Evolutionary conservation across 2,888 invertebrate genomes (phyloP), one percentile per base, ranked within the genome.

Genomic region (Chorisops tibialis): DNA sequence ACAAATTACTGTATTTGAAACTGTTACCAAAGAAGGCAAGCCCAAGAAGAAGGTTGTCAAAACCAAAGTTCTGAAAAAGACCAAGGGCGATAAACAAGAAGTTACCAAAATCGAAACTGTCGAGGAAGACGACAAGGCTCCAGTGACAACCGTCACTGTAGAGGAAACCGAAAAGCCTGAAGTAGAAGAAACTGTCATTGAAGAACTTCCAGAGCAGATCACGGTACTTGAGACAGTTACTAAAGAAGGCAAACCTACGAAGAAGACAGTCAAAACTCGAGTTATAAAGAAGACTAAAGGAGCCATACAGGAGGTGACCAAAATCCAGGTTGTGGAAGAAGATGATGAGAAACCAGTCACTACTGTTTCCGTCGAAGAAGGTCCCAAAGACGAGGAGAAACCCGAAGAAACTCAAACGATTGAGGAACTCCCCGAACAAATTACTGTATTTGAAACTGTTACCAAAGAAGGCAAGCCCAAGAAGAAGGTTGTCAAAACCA

Each of bases 201-300:
- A 74, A 66, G 74, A 75, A 69, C 51, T 73, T 38, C 74, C 74
- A 6, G 76, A 77, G 63, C 5, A 68, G 63, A 59, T 69, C 1
- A 74, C 74, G 1, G 72, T 73, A 65, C 74, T 79, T 62, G 72
- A 72, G 51, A 76, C 77, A 66, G 75, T 75, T 19, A 62, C 50
- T 14, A 48, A 51, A 35, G 61, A 62, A 41, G 64, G 64, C 2
- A 76, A 73, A 56, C 67, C 73, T 18, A 69, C 43, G 67, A 74
- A 19, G 62, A 69, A 62, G 67, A 56, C 66, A 9, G 74, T 74
- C 3, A 72, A 72, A 70, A 68, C 68, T 45, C 54, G 75, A 0
- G 67, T 74, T 0, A 75, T 76, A 2, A 79, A 75, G 63, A 78
- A 74, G 63, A 71, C 69, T 47, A 73, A 71, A 37, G 78, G 73